A percentile compares a stretch with the other conserved stretches of the same genome.
Conservation (phyloP, 2,888 invertebrate genomes). For the Eudemis profundana region DNA sequence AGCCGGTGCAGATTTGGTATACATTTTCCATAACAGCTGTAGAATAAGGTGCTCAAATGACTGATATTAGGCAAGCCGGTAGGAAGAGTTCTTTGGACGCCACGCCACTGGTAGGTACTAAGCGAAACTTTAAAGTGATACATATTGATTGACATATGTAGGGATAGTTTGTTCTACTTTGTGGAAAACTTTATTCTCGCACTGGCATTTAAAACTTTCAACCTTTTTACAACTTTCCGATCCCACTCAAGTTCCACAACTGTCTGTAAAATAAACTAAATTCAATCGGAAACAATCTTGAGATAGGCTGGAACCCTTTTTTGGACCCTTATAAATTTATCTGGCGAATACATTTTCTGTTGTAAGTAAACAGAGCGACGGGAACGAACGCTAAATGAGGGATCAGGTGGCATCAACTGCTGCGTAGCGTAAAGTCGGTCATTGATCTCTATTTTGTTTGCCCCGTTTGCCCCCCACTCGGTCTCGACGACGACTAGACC, state of each 20-base stretch:
- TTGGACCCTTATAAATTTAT: conserved; percentile 32
- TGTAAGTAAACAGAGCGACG: conserved; percentile 37
- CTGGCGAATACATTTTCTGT: conserved; percentile 34
- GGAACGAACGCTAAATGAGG: conserved; percentile 52
- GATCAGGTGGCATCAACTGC: conserved; percentile 70
- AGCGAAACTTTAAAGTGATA: too few species aligned
- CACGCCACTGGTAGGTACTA: too few species aligned
- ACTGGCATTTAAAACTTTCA: neutral
- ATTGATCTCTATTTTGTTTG: conserved; percentile 75
- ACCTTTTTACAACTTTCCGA: conserved; percentile 5
- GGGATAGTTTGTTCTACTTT: neutral
- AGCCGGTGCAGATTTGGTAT: too few species aligned
- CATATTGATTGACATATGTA: too few species aligned
- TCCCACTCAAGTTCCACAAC: neutral
- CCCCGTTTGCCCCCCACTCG: conserved; percentile 56
- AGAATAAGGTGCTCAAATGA: too few species aligned
- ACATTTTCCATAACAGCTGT: too few species aligned
- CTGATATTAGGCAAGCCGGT: too few species aligned
- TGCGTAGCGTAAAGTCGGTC: conserved; percentile 63
- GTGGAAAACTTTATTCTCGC: neutral
- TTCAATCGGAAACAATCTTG: conserved; percentile 33
- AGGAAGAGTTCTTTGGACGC: too few species aligned
- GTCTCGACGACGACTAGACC: conserved; percentile 56
- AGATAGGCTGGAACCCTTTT: conserved; percentile 15
- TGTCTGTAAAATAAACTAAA: conserved; percentile 27